Conservation (phyloP, 2,797 vertebrate species). For the Hydrophis major region DNA sequence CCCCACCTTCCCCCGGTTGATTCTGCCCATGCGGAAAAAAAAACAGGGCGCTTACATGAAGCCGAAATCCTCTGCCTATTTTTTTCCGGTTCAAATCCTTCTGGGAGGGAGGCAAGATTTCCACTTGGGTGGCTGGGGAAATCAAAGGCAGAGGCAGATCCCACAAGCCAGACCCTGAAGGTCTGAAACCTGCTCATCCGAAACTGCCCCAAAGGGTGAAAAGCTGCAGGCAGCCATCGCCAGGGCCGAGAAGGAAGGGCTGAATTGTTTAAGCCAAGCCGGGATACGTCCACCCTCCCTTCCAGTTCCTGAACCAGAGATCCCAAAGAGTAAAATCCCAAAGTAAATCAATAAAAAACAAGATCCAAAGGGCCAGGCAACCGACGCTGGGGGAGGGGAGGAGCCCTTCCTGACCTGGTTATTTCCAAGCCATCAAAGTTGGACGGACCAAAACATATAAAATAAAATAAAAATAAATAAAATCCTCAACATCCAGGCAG, state of each 20-base stretch:
- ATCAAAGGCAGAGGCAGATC: no score
- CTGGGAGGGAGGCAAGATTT: background rate
- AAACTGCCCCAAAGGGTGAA: no score
- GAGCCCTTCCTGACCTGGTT: constrained; percentile 63
- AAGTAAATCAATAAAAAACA: no score
- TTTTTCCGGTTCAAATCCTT: background rate
- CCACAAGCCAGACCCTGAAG: background rate
- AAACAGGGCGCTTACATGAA: background rate
- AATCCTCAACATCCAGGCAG: constrained; percentile 68
- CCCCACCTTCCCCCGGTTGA: background rate
- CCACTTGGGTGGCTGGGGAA: no score
- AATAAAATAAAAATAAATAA: background rate
- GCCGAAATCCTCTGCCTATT: background rate
- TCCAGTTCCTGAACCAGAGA: background rate
- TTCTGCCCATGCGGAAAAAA: background rate
- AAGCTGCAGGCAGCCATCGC: background rate
- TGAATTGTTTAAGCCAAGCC: background rate
- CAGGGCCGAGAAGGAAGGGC: background rate
- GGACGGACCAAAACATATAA: background rate
- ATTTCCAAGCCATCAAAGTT: constrained; percentile 67
- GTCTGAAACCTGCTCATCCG: background rate
- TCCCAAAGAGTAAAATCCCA: background rate
- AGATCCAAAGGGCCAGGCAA: no score
- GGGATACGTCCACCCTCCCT: background rate
- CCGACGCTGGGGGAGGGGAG: background rate